A percentile compares a stretch with the other conserved stretches of the same genome.
phyloP scores from a whole-genome alignment of 2,888 invertebrate genomes.

The Tanytarsus gracilentus region DNA sequence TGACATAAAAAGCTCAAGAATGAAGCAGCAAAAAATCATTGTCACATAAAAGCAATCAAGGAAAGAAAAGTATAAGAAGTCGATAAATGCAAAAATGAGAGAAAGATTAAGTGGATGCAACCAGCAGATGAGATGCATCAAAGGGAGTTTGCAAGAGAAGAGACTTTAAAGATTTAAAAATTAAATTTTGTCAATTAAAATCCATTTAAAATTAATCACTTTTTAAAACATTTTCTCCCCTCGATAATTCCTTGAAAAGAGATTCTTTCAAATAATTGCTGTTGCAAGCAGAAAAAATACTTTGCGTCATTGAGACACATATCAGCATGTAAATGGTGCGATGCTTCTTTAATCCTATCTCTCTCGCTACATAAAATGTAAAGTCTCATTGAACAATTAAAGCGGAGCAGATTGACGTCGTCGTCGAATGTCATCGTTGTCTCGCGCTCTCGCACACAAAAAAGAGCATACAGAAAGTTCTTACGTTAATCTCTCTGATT shows the following conservation, averaged over 20 bases:
- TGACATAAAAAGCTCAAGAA: not conserved
- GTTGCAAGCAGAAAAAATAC: constrained; percentile 20
- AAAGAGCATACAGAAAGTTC: not conserved
- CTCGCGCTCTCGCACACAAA: not conserved
- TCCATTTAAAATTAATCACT: no score
- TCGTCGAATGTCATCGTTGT: not conserved
- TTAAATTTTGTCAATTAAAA: no score
- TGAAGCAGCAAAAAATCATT: constrained; percentile 14
- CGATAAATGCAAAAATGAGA: not conserved
- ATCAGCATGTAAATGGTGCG: not conserved
- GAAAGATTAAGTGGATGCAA: not conserved
- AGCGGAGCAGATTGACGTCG: not conserved
- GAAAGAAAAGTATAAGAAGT: not conserved
- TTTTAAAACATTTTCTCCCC: no score
- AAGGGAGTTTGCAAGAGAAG: not conserved
- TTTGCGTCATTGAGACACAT: not conserved
- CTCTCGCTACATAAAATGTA: constrained; percentile 3
- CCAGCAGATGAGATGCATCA: no score
- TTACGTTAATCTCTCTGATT: not conserved
- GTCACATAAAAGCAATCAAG: constrained; percentile 27
- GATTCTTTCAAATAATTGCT: constrained; percentile 28
- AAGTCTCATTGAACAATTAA: constrained; percentile 19
- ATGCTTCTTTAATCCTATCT: not conserved
- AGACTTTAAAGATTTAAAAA: no score
- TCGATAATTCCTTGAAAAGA: no score